phyloP scores from a whole-genome alignment of 1,140 invertebrate species.

The Dinothrombium tinctorium region DNA sequence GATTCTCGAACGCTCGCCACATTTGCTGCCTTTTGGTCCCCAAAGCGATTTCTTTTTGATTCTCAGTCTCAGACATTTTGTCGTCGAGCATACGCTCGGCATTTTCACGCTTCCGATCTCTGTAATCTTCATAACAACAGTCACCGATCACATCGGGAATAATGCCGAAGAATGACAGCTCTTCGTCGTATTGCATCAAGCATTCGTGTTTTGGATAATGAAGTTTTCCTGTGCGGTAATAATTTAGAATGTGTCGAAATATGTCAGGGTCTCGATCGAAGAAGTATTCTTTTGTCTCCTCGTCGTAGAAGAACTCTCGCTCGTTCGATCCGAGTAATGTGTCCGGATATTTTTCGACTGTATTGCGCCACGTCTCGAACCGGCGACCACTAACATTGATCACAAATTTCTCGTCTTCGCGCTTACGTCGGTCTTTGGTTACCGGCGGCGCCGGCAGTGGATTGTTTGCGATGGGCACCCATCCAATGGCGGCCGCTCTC shows the following conservation, averaged over 20 bases:
- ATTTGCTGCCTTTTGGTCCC: constrained; percentile 77
- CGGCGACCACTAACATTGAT: constrained; percentile 49
- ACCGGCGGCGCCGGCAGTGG: constrained; percentile 62
- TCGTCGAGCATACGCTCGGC: constrained; percentile 95
- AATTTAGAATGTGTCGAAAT: constrained; percentile 94
- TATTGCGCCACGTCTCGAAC: constrained; percentile 98
- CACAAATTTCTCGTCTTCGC: constrained; percentile 77
- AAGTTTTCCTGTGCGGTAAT: constrained; percentile 92
- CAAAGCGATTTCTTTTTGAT: constrained; percentile 37
- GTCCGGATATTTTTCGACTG: constrained; percentile 96
- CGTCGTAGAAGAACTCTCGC: constrained; percentile 97
- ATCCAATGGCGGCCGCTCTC: constrained; percentile 91
- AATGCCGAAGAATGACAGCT: constrained; percentile 96
- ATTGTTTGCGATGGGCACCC: constrained; percentile 49
- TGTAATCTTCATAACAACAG: constrained; percentile 96
- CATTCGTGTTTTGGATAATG: constrained; percentile 99
- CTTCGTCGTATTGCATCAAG: constrained; percentile 93
- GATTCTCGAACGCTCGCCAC: constrained; percentile 99
- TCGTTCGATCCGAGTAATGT: constrained; percentile 92
- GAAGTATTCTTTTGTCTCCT: constrained; percentile 92
- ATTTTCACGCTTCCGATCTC: constrained; percentile 93
- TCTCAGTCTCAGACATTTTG: constrained; percentile 73
- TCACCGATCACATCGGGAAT: constrained; percentile 92
- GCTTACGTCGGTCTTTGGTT: constrained; percentile 44
- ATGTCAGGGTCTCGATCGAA: constrained; percentile 98